A percentile compares a stretch with the other conserved stretches of the same genome.
phyloP scores from a whole-genome alignment of 1,140 invertebrate species.

The Steinernema khuongi region DNA sequence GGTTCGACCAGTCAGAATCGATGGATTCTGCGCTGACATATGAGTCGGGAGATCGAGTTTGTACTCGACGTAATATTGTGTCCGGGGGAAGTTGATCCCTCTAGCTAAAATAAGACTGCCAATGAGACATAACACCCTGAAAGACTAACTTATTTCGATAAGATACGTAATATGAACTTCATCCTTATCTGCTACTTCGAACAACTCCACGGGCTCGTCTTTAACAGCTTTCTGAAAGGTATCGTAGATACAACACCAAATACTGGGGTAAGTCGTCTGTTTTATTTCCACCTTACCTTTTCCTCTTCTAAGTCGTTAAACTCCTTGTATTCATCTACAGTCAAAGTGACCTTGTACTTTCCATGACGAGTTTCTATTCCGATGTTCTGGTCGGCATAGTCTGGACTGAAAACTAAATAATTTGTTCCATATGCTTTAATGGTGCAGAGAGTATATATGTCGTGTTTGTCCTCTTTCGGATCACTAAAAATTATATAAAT shows the following conservation, averaged over 20 bases:
- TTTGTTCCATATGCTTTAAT: background rate
- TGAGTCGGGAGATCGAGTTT: conserved; percentile 33
- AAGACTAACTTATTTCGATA: conserved; percentile 27
- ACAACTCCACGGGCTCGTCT: background rate
- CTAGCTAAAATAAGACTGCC: conserved; percentile 27
- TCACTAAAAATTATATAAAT: background rate
- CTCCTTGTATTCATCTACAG: background rate
- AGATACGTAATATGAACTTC: conserved; percentile 19
- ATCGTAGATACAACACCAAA: background rate
- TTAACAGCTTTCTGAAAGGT: background rate
- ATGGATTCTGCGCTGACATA: conserved; percentile 9
- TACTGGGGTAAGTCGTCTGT: too few species aligned
- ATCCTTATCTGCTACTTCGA: conserved; percentile 33
- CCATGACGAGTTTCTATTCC: background rate
- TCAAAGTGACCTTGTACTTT: background rate
- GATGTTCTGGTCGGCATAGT: background rate
- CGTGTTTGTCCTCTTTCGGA: background rate
- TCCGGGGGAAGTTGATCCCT: conserved; percentile 33
- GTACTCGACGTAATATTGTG: conserved; percentile 33
- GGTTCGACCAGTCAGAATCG: conserved; percentile 27
- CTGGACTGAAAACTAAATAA: background rate
- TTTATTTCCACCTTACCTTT: too few species aligned
- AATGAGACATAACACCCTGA: background rate
- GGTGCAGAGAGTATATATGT: background rate
- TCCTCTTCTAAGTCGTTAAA: background rate